phyloP scores from a whole-genome alignment of 2,113 vertebrate species.

The Delphinapterus leucas region DNA sequence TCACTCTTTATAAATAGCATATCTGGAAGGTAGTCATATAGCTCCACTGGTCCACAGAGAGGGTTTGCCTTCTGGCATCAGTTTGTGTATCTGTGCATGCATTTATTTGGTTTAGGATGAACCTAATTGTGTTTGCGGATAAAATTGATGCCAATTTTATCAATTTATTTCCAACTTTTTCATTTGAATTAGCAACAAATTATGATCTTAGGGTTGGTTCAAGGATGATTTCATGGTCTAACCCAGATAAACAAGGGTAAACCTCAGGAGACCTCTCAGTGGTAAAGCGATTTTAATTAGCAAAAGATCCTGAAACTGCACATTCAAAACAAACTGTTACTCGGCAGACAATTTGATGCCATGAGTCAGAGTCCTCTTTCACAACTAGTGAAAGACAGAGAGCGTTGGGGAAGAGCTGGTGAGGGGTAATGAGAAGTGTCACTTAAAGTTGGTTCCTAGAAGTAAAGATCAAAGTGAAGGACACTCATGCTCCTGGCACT shows the following conservation, averaged over 20 bases:
- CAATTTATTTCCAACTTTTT: conserved; percentile 78
- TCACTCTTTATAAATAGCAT: background rate
- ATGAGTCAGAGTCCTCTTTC: conserved; percentile 69
- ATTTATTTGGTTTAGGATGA: conserved; percentile 63
- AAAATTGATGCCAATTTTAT: conserved; percentile 78
- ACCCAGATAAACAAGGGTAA: conserved; percentile 80
- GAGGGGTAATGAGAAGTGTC: conserved; percentile 65
- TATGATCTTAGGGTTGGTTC: conserved; percentile 75
- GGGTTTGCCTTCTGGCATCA: conserved; percentile 18
- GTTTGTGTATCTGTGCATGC: background rate
- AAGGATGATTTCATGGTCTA: conserved; percentile 80
- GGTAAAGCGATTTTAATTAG: conserved; percentile 84
- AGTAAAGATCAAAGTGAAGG: conserved; percentile 71
- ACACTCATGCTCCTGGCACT: conserved; percentile 34
- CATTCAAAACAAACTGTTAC: conserved; percentile 76
- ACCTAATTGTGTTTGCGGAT: conserved; percentile 61
- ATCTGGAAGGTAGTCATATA: conserved; percentile 1
- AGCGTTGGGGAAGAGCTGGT: conserved; percentile 19
- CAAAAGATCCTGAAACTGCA: conserved; percentile 80
- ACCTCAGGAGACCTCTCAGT: conserved; percentile 73
- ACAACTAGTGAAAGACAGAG: background rate
- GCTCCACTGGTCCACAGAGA: background rate
- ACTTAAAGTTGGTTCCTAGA: conserved; percentile 66
- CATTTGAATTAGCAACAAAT: conserved; percentile 80
- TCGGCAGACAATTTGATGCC: conserved; percentile 62